phyloP scores from a whole-genome alignment of 2,113 vertebrate species.

The Micronycteris hirsuta region DNA sequence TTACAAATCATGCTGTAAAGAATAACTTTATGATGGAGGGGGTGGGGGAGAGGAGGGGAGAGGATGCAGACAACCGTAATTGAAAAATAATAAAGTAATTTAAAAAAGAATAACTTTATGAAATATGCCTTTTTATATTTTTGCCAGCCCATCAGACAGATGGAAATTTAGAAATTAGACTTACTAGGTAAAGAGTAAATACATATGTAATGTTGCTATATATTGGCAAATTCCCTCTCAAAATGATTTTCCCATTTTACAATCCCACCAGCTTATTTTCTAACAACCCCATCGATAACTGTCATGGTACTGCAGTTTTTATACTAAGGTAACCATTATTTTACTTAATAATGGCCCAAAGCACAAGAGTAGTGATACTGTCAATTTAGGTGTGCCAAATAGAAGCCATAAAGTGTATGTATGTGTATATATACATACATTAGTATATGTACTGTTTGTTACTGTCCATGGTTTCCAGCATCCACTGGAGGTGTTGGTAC shows the following conservation, averaged over 20 bases:
- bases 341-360: neutral
- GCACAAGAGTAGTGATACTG: neutral
- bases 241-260: neutral
- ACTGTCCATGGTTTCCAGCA: neutral
- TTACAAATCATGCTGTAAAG: neutral
- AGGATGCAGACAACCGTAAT: too few species aligned
- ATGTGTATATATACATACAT: neutral
- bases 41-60: too few species aligned
- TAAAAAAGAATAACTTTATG: neutral
- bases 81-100: too few species aligned
- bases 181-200: neutral
- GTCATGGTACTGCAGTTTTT: neutral
- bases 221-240: neutral
- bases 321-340: neutral
- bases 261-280: neutral
- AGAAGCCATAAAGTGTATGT: neutral
- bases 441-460: neutral
- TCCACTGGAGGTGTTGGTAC: neutral
- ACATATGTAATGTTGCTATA: neutral
- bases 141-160: neutral
- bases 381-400: neutral
- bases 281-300: neutral
- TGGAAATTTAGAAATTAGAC: neutral
- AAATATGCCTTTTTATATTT: neutral
- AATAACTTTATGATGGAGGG: neutral